These are phyloP conservation scores for Pholis gunnellus DNA, from an alignment of 2,113 vertebrate species.

Conservation along the genomic window DNA sequence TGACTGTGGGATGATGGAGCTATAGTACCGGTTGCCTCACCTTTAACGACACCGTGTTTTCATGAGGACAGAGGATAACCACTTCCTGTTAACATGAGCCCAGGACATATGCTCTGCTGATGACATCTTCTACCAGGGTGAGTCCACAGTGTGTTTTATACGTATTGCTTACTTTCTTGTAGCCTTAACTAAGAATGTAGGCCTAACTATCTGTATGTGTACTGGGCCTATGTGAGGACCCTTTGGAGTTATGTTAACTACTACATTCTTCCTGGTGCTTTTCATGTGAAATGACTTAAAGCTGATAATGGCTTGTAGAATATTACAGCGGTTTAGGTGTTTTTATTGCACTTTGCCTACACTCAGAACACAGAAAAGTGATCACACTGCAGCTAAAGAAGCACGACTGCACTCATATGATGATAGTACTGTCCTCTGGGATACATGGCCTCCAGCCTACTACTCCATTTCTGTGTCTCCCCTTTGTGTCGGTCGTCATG, in stretches of 20 bases:
- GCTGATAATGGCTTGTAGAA: background rate
- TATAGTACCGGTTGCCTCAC: conserved; percentile 12
- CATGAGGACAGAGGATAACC: conserved; percentile 25
- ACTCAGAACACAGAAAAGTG: background rate
- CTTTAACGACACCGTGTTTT: conserved; percentile 16
- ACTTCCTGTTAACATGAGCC: background rate
- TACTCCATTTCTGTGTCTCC: conserved; percentile 44
- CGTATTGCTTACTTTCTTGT: background rate
- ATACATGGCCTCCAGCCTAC: conserved; percentile 44
- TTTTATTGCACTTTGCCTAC: background rate
- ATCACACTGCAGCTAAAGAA: conserved; percentile 16
- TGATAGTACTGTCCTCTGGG: conserved; percentile 16
- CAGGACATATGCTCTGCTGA: conserved; percentile 28
- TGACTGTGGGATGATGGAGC: conserved; percentile 54
- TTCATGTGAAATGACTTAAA: background rate
- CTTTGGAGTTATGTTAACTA: background rate
- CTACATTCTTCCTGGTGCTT: background rate
- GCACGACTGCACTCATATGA: conserved; percentile 51
- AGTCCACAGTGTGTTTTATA: conserved; percentile 30
- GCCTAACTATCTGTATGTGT: background rate
- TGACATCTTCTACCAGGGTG: conserved; percentile 57
- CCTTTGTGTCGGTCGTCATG: conserved; percentile 73
- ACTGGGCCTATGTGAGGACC: background rate
- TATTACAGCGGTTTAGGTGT: background rate
- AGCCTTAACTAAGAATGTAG: background rate